phyloP scores from a whole-genome alignment of 1,140 invertebrate species.

The Lepidurus arcticus region DNA sequence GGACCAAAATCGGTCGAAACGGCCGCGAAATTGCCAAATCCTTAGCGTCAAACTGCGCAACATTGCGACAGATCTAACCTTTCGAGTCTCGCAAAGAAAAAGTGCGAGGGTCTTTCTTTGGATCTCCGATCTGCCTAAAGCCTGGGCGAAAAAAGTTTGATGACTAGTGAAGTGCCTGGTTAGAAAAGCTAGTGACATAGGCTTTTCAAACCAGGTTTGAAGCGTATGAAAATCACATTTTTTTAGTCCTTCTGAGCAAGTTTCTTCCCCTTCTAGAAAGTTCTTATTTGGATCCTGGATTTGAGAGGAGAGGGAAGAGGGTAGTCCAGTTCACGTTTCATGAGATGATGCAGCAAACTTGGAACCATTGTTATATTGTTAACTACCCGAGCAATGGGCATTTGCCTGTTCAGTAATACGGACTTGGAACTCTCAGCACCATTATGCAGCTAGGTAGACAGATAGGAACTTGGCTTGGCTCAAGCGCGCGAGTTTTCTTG shows the following conservation, averaged over 20 bases:
- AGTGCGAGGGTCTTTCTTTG: neutral
- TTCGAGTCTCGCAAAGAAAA: too few relatives aligned
- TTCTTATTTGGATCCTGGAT: neutral
- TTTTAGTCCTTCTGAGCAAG: neutral
- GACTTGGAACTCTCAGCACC: neutral
- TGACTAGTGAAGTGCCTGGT: neutral
- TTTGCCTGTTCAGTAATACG: constrained; percentile 2
- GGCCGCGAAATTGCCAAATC: too few relatives aligned
- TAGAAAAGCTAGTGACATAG: neutral
- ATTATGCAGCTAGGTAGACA: neutral
- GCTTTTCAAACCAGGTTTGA: too few relatives aligned
- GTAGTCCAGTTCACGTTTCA: constrained; percentile 14
- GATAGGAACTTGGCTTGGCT: neutral
- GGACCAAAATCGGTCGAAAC: too few relatives aligned
- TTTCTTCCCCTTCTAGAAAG: neutral
- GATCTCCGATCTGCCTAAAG: neutral
- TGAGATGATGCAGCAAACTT: constrained; percentile 6
- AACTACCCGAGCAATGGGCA: neutral
- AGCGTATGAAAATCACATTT: neutral
- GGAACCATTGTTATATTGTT: constrained; percentile 4
- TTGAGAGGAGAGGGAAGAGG: neutral
- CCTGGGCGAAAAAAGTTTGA: neutral
- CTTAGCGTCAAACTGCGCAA: too few relatives aligned
- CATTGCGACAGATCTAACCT: too few relatives aligned
- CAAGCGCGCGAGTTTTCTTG: constrained; percentile 7